A percentile compares a stretch with the other conserved stretches of the same genome.
phyloP scores from a whole-genome alignment of 30 jellyfish, hydroid and myxozoan genomes.

The Aurelia aurita region DNA sequence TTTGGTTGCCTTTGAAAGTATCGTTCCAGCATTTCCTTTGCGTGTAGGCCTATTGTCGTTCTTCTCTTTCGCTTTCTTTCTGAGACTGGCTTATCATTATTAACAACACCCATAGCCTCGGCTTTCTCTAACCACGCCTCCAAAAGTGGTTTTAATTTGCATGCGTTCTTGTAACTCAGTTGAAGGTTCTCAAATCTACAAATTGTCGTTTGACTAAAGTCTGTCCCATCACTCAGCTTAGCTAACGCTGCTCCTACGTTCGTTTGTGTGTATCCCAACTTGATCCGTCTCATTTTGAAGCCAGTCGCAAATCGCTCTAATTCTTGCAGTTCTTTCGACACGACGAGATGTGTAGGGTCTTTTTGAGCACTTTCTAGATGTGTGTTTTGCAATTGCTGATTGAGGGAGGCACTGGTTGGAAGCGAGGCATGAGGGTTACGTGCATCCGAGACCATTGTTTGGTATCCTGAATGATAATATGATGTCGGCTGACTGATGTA shows the following conservation, averaged over 20 bases:
- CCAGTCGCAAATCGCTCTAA: conserved; percentile 81
- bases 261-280: conserved; percentile 83
- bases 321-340: conserved; percentile 82
- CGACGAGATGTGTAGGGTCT: conserved; percentile 58
- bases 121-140: conserved; percentile 88
- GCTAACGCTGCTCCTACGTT: conserved; percentile 88
- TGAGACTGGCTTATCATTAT: conserved; percentile 75
- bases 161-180: conserved; percentile 82
- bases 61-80: conserved; percentile 84
- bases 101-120: conserved; percentile 82
- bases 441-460: conserved; percentile 58
- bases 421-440: conserved; percentile 81
- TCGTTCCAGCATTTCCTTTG: conserved; percentile 82
- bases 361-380: conserved; percentile 55
- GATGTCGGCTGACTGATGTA: conserved; percentile 75
- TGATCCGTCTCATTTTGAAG: conserved; percentile 83
- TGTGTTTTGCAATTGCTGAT: conserved; percentile 38
- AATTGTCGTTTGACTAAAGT: conserved; percentile 84
- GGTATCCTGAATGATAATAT: conserved; percentile 74
- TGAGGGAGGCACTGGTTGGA: conserved; percentile 52
- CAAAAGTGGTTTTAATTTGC: conserved; percentile 78
- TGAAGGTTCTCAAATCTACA: conserved; percentile 83
- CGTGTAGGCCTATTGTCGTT: conserved; percentile 81
- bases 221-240: conserved; percentile 82
- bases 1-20: conserved; percentile 84